A percentile compares a stretch with the other conserved stretches of the same genome.
These are phyloP conservation scores for Sarcophaga variegata DNA, from an alignment of 2,888 invertebrate species.

Conservation along the genomic window DNA sequence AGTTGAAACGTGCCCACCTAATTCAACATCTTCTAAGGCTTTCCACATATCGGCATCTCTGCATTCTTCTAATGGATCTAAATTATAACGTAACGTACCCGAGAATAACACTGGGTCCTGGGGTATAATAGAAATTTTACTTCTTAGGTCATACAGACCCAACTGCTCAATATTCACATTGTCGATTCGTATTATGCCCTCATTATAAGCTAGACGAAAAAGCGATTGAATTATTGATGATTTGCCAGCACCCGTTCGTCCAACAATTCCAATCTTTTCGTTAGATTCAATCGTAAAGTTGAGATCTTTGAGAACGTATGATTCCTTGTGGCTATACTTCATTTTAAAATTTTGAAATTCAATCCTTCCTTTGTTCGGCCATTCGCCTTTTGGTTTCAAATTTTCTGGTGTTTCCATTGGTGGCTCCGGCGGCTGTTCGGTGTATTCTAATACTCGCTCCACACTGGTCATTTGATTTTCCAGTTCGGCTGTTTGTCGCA, in stretches of 20 bases:
- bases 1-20: slow-evolving; percentile 87
- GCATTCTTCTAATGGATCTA: slow-evolving; percentile 91
- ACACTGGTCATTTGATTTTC: slow-evolving; percentile 93
- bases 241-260: slow-evolving; percentile 94
- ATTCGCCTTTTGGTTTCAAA: slow-evolving; percentile 82
- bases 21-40: slow-evolving; percentile 89
- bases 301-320: slow-evolving; percentile 88
- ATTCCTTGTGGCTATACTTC: slow-evolving; percentile 86
- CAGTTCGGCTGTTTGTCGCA: slow-evolving; percentile 92
- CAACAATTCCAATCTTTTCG: slow-evolving; percentile 91
- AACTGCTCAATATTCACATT: slow-evolving; percentile 87
- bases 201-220: slow-evolving; percentile 90
- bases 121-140: slow-evolving; percentile 94
- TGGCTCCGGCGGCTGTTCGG: slow-evolving; percentile 85
- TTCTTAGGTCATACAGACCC: slow-evolving; percentile 89
- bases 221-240: slow-evolving; percentile 91
- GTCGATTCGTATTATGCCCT: slow-evolving; percentile 90
- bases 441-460: slow-evolving; percentile 92
- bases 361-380: slow-evolving; percentile 88
- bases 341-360: slow-evolving; percentile 87
- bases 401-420: slow-evolving; percentile 82
- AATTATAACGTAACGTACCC: slow-evolving; percentile 90
- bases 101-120: slow-evolving; percentile 95
- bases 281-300: slow-evolving; percentile 84
- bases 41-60: slow-evolving; percentile 89